Percentiles rank a stretch among this genome's conserved stretches.
Conservation (phyloP, 2,113 vertebrate species). For the Megaceryle maxima region DNA sequence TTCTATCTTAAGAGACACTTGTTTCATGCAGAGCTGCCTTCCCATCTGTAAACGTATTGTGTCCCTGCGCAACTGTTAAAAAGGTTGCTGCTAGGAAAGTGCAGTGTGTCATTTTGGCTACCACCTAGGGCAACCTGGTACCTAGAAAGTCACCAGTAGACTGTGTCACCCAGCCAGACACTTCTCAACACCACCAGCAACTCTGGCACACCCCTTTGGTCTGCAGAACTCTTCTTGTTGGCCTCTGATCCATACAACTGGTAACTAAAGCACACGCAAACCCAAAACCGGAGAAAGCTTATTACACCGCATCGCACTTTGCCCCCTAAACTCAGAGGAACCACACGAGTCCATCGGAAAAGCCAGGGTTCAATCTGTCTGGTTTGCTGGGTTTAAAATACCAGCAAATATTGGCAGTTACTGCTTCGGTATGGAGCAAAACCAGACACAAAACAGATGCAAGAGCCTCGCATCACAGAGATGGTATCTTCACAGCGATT, state of each 20-base stretch:
- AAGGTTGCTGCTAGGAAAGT: not conserved
- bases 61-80: not conserved
- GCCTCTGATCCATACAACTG: not conserved
- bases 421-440: not conserved
- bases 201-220: rapidly evolving
- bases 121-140: not conserved
- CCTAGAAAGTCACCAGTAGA: not conserved
- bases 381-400: not conserved
- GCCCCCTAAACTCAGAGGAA: not conserved
- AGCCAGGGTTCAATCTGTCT: rapidly evolving
- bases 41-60: not conserved
- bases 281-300: not conserved
- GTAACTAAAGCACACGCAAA: not conserved
- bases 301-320: rapidly evolving
- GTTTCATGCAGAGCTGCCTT: not conserved
- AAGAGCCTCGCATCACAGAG: not conserved
- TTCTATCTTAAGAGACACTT: not conserved
- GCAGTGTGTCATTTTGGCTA: rapidly evolving
- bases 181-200: not conserved
- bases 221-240: not conserved
- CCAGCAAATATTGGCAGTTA: not conserved
- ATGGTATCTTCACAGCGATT: not conserved
- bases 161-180: not conserved
- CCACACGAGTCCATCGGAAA: rapidly evolving
- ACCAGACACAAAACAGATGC: not conserved